These are phyloP conservation scores for Taurulus bubalis DNA, from an alignment of 2,113 vertebrate genomes.

Conservation along the genomic window DNA sequence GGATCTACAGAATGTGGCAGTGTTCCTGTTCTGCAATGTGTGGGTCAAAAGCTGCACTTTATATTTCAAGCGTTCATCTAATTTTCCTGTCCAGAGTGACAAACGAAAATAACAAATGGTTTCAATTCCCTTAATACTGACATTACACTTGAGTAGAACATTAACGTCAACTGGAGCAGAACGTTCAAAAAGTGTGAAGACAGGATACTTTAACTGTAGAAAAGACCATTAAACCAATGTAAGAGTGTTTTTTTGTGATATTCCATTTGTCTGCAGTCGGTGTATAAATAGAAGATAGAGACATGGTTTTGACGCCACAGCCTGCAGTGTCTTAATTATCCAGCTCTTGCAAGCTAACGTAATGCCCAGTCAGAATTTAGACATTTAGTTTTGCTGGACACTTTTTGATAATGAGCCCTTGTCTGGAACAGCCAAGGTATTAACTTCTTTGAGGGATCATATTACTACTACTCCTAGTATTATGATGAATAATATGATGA, in stretches of 20 bases:
- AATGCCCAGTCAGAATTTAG: background rate
- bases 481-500: slow-evolving; percentile 85
- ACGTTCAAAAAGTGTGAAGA: background rate
- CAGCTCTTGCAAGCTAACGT: background rate
- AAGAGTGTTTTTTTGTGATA: background rate
- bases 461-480: slow-evolving; percentile 81
- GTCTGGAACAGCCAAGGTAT: slow-evolving; percentile 81
- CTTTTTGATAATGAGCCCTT: slow-evolving; percentile 12
- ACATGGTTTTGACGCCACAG: background rate
- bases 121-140: background rate
- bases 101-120: background rate
- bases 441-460: slow-evolving; percentile 81
- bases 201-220: background rate
- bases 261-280: background rate
- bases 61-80: background rate
- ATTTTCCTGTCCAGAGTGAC: background rate
- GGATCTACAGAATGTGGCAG: background rate
- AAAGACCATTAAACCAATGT: background rate
- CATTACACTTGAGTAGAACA: background rate
- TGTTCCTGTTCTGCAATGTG: background rate
- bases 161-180: background rate
- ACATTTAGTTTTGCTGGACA: slow-evolving; percentile 7
- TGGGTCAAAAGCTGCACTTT: background rate
- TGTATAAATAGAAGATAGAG: background rate
- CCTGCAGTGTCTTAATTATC: slow-evolving; percentile 2